These are phyloP conservation scores for Anagrus nilaparvatae DNA, from an alignment of 1,140 invertebrate species.

Conservation along the genomic window DNA sequence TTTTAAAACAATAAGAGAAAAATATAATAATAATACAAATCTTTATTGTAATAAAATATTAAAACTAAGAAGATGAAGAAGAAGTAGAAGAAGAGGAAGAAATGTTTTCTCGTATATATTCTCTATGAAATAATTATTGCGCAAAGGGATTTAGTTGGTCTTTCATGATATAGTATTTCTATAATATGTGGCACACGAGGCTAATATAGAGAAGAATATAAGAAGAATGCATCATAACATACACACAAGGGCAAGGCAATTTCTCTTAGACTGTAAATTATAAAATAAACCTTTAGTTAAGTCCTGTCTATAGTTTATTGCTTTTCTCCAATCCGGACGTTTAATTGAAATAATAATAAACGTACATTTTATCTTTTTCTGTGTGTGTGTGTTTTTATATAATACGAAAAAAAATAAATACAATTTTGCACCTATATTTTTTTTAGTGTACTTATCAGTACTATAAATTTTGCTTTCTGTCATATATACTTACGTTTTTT, in stretches of 20 bases:
- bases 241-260: conserved; percentile 21
- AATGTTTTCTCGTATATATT: conserved; percentile 17
- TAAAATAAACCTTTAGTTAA: conserved; percentile 40
- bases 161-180: too few species aligned
- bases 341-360: conserved; percentile 37
- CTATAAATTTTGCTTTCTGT: too few species aligned
- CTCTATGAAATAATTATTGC: conserved; percentile 30
- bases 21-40: too few species aligned
- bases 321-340: conserved; percentile 30
- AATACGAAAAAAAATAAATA: too few species aligned
- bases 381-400: neutral
- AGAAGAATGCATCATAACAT: conserved; percentile 2
- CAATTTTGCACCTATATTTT: too few species aligned
- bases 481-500: too few species aligned
- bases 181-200: conserved; percentile 7
- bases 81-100: too few species aligned
- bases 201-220: conserved; percentile 16
- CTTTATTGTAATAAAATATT: too few species aligned
- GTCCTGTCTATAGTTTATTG: conserved; percentile 36
- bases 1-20: too few species aligned
- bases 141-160: conserved; percentile 23
- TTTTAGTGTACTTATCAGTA: too few species aligned
- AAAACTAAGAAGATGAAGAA: too few species aligned
- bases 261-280: conserved; percentile 35
- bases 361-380: conserved; percentile 17